These are phyloP conservation scores for Coelogynopora nodosa DNA, from an alignment of 2,888 invertebrate species.

Conservation along the genomic window DNA sequence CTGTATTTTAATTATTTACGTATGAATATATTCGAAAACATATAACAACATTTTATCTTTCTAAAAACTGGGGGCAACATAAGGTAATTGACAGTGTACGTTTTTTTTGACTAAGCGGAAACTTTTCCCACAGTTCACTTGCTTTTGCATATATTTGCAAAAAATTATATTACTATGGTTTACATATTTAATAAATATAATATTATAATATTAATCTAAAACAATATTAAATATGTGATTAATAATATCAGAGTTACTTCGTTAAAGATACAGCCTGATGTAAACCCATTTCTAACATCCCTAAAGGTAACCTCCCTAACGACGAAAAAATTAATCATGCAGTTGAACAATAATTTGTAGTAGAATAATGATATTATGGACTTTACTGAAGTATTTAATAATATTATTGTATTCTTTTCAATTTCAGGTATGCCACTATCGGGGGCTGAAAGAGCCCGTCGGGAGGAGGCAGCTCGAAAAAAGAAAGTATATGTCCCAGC, in stretches of 20 bases:
- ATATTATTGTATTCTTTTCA: not conserved
- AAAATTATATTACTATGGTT: too few relatives aligned
- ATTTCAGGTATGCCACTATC: not conserved
- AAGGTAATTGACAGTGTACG: too few relatives aligned
- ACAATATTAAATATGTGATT: not conserved
- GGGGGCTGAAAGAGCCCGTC: not conserved
- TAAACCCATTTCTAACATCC: not conserved
- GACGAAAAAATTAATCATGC: not conserved
- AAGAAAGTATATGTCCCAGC: not conserved
- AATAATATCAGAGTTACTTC: not conserved
- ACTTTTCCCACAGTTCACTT: too few relatives aligned
- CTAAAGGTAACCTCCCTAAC: not conserved
- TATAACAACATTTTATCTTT: too few relatives aligned
- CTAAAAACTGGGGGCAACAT: too few relatives aligned
- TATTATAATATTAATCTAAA: too few relatives aligned
- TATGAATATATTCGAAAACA: too few relatives aligned
- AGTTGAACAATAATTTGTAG: not conserved
- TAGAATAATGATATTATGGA: not conserved
- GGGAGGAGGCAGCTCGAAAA: not conserved
- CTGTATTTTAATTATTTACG: too few relatives aligned
- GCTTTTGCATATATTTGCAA: too few relatives aligned
- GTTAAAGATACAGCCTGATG: not conserved
- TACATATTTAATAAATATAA: too few relatives aligned
- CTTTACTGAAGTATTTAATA: not conserved
- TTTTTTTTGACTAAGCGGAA: too few relatives aligned